Conservation (phyloP, 2,797 vertebrate species). For the Trachurus trachurus region DNA sequence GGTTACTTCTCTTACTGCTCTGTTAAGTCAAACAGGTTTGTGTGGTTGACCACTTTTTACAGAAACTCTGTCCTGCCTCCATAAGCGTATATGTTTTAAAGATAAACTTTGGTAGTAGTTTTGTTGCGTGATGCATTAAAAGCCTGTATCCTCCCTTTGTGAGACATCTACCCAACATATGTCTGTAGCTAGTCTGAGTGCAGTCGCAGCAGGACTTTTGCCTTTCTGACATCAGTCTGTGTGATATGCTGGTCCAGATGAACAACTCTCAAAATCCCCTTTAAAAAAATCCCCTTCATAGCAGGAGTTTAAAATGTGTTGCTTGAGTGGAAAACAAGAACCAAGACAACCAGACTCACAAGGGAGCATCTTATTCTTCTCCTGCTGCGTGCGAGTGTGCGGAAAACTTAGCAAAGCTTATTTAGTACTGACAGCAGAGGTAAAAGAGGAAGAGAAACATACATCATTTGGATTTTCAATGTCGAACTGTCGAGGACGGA, state of each 20-base stretch:
- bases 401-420: not conserved
- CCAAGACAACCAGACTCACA: not conserved
- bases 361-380: not conserved
- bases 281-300: not conserved
- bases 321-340: conserved; percentile 12
- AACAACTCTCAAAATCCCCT: not conserved
- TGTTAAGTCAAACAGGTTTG: conserved; percentile 26
- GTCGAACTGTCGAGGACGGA: not conserved
- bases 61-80: conserved; percentile 4
- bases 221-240: not conserved
- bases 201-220: not conserved
- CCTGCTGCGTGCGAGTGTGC: not conserved
- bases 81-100: conserved; percentile 7
- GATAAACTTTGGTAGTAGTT: not conserved
- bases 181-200: not conserved
- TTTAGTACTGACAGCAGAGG: not conserved
- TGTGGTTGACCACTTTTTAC: conserved; percentile 40
- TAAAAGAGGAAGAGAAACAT: not conserved
- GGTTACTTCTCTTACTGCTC: conserved; percentile 15
- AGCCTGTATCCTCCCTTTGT: not conserved
- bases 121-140: conserved; percentile 4
- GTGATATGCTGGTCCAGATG: not conserved
- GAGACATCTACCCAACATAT: not conserved
- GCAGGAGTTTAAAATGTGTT: conserved; percentile 15
- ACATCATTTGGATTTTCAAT: not conserved